Conservation (phyloP, 2,113 vertebrate genomes). For the Oncorhynchus nerka region DNA sequence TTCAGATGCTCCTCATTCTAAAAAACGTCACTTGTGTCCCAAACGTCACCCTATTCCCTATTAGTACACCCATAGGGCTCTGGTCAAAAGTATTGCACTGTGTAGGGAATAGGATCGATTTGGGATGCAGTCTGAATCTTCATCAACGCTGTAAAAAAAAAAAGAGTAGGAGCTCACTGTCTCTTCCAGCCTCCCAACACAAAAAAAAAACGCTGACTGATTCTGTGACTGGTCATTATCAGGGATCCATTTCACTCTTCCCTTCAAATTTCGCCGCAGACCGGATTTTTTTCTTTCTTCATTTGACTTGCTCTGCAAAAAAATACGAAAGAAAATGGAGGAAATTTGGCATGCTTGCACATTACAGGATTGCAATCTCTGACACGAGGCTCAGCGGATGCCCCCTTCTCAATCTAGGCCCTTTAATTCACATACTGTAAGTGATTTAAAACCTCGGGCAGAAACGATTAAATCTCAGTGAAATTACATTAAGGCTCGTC, state of each 20-base stretch:
- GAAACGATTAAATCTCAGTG: constrained; percentile 1
- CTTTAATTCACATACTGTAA: constrained; percentile 11
- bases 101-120: no score
- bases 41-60: no score
- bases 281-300: neutral
- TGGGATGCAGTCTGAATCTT: neutral
- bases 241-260: neutral
- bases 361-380: neutral
- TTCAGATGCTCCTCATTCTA: no score
- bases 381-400: neutral
- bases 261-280: neutral
- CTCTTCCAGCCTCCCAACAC: neutral
- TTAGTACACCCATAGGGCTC: no score
- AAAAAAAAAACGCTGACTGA: neutral
- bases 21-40: no score
- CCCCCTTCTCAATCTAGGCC: neutral
- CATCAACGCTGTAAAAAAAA: neutral
- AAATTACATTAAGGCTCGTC: constrained; percentile 10
- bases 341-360: neutral
- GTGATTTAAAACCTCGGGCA: constrained; percentile 5
- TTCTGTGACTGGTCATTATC: neutral
- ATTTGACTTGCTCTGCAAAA: no score
- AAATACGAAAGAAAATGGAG: neutral
- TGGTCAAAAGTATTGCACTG: no score
- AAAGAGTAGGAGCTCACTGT: neutral